Base-by-base conservation (phyloP, 2,113 vertebrate genomes). In the Elephantulus edwardii region DNA sequence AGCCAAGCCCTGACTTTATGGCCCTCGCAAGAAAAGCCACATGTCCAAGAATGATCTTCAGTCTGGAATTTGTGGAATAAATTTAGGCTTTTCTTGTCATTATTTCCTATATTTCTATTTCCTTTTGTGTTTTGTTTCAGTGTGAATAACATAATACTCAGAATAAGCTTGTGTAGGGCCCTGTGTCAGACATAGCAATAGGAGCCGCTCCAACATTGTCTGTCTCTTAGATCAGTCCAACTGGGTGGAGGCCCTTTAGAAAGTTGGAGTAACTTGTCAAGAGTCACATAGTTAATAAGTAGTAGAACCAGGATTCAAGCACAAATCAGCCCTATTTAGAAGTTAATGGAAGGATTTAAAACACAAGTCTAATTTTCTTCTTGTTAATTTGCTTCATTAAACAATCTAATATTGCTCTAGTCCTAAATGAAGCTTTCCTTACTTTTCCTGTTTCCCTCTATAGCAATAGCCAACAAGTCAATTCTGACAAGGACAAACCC, bases 41-140 rank as follows among this genome's bases (percentile, higher is more conserved):
- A 0, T 46, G 16, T 28, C 12, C 28, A 30, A 24, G 14, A 46
- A 33, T 5, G 48, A 76, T 46, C 24, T 40, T 58, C 12, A 82
- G 52, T 17, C 14, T 2, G 7, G 2, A 78, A 35, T 5, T 56
- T n/a, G 35, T 20, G 35, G 50, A 38, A 10, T 22, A 24, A 17
- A 40, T 91, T 83, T 89, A 77, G 52, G 62, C 22, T 56, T 76
- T 86, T 20, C 46, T 66, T 66, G n/a, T 42, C 54, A 72, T 86
- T 82, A 82, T 89, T 88, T 88, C 35, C 8, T 72, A 84, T 50
- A 10, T n/a, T n/a, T n/a, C n/a, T n/a, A n/a, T n/a, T 80, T 64
- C 38, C 38, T 83, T 42, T 83, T 68, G 68, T 40, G 78, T 50
- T 54, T 28, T 42, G 44, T 58, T 71, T 74, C 75, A 48, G 12